Conservation (phyloP, 1,140 invertebrate species). For the Oryzaephilus surinamensis region DNA sequence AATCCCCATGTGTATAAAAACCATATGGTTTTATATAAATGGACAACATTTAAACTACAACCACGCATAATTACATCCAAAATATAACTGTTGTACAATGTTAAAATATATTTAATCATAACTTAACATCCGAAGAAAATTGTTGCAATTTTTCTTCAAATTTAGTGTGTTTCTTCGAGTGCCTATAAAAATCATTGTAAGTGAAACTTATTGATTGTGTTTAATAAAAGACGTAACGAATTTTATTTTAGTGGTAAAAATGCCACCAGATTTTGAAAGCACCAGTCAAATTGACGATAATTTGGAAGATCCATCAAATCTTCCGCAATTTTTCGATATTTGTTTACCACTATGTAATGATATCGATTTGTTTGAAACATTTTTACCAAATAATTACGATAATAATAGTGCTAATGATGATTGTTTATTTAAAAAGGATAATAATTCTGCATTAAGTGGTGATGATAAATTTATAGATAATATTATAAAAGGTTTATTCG, state of each 20-base stretch:
- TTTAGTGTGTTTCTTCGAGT: slow-evolving; percentile 1
- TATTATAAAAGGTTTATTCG: slow-evolving; percentile 18
- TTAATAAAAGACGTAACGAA: too few relatives aligned
- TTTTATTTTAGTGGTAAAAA: too few relatives aligned
- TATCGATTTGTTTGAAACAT: too few relatives aligned
- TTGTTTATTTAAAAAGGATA: slow-evolving; percentile 4
- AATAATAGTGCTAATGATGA: too few relatives aligned
- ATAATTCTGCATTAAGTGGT: slow-evolving; percentile 13
- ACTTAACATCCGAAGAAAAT: neutral
- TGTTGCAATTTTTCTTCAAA: neutral
- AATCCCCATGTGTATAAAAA: slow-evolving; percentile 19
- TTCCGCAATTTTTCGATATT: too few relatives aligned
- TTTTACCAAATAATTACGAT: too few relatives aligned
- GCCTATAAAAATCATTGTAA: slow-evolving; percentile 10
- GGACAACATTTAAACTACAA: slow-evolving; percentile 8
- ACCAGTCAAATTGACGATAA: neutral
- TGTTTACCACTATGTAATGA: too few relatives aligned
- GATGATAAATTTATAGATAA: slow-evolving; percentile 21
- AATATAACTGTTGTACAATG: neutral
- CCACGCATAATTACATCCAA: neutral
- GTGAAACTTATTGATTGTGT: neutral
- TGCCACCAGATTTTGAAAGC: too few relatives aligned
- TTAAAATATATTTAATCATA: neutral
- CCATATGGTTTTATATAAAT: slow-evolving; percentile 26
- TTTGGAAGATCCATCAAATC: slow-evolving; percentile 2